These are phyloP conservation scores for Laspeyria flexula DNA, from an alignment of 2,888 invertebrate species.

Conservation along the genomic window DNA sequence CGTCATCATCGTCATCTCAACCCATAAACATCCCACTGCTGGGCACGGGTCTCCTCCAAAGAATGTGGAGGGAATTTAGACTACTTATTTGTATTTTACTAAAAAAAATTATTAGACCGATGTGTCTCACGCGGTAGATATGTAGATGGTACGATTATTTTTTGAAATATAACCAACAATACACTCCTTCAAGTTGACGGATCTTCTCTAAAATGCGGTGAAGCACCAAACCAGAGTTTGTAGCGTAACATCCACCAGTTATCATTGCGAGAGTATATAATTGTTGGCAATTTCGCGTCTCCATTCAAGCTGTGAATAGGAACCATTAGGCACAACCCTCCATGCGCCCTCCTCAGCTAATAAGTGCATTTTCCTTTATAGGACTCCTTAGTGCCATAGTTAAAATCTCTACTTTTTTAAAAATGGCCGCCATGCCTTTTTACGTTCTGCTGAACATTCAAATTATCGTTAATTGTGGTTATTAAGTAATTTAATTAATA, in stretches of 20 bases:
- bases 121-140: too few relatives aligned
- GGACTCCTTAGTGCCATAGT: constrained; percentile 80
- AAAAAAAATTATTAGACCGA: too few relatives aligned
- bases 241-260: constrained; percentile 75
- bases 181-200: constrained; percentile 24
- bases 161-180: constrained; percentile 1
- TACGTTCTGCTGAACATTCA: constrained; percentile 54
- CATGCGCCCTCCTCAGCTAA: constrained; percentile 79
- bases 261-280: constrained; percentile 84
- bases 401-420: constrained; percentile 70
- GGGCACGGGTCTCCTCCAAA: too few relatives aligned
- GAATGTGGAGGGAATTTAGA: too few relatives aligned
- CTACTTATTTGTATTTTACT: too few relatives aligned
- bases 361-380: constrained; percentile 84
- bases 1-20: too few relatives aligned
- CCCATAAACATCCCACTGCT: too few relatives aligned
- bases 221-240: constrained; percentile 64
- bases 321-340: constrained; percentile 82
- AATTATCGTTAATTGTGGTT: constrained; percentile 66
- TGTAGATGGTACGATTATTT: too few relatives aligned
- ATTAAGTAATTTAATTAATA: constrained; percentile 69
- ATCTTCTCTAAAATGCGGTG: constrained; percentile 39
- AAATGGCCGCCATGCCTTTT: constrained; percentile 55
- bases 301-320: constrained; percentile 82
- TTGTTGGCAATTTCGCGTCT: constrained; percentile 83